Conservation (phyloP, 37 sponge, comb jelly and placozoan genomes). For the Lycopodina hypogea region DNA sequence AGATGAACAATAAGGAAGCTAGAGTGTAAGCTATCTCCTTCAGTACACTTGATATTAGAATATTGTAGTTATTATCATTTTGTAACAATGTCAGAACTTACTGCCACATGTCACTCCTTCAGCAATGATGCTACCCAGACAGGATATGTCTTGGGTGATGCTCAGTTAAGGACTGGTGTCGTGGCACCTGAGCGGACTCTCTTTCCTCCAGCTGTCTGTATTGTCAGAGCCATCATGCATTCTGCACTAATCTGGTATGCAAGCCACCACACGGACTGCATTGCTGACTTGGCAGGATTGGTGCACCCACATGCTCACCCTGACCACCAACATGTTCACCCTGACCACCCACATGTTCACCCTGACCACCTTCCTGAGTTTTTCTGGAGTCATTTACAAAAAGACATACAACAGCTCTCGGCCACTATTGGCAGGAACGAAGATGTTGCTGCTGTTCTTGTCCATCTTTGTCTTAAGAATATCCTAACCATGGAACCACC, state of each 20-base stretch:
- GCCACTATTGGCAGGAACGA: slow-evolving; percentile 25
- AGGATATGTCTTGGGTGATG: slow-evolving; percentile 54
- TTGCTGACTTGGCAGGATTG: slow-evolving; percentile 12
- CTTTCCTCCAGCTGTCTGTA: slow-evolving; percentile 41
- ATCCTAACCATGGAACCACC: slow-evolving; percentile 27
- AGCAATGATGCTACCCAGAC: slow-evolving; percentile 52
- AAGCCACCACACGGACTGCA: slow-evolving; percentile 21
- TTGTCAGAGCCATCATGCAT: slow-evolving; percentile 60
- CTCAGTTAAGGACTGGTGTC: slow-evolving; percentile 21
- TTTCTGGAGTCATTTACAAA: slow-evolving; percentile 50
- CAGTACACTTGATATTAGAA: background rate
- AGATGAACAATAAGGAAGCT: slow-evolving; percentile 24
- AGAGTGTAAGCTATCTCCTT: slow-evolving; percentile 28
- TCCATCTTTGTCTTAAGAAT: slow-evolving; percentile 44
- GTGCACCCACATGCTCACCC: slow-evolving; percentile 13
- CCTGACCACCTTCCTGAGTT: slow-evolving; percentile 44
- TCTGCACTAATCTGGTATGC: slow-evolving; percentile 47
- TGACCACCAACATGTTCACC: slow-evolving; percentile 10
- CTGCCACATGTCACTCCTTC: background rate
- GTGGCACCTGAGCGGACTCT: slow-evolving; percentile 49
- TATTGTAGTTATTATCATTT: background rate
- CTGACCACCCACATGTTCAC: slow-evolving; percentile 11
- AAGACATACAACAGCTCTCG: slow-evolving; percentile 36
- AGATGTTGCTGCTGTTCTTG: slow-evolving; percentile 44
- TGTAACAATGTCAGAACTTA: background rate